Base-by-base conservation (phyloP, 2,888 invertebrate species). In the Melieria picta region DNA sequence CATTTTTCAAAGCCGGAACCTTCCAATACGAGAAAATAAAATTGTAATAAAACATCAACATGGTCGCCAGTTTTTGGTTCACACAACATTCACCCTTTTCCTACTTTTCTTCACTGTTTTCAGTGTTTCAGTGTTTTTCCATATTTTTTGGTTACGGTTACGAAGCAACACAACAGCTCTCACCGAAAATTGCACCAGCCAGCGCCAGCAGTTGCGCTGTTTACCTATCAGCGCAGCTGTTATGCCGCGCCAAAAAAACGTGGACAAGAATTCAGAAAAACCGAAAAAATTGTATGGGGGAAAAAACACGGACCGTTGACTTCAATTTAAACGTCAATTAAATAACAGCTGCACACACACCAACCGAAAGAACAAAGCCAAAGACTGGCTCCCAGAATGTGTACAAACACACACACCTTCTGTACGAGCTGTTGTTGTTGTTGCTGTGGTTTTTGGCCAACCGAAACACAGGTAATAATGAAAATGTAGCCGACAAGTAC, bases 321-420 rank as follows among this genome's bases (percentile, higher is more conserved):
- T 64, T 50, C 64, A 64, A 52, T 50, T 64, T 52, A 52, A 64
- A 30, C 64, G 52, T 64, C 64, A 64, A 64, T 64, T 64, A 64
- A 64, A 64, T 64, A 64, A 52, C 64, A 50, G 64, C 64, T 64
- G 64, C 64, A 64, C 11, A 13, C 58, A 30, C 13, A 58, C 16
- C 9, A 5, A 58, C 16, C 5, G 4, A 58, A 13, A 30, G n/a
- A 52, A 5, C 9, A 52, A 6, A 9, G 52, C 5, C 11, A 52
- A 52, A 7, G 10, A 52, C 30, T 30, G 52, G 13, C 52, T 52
- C 52, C 52, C 52, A 52, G 13, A 13, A 52, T n/a, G 52, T 50
- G 50, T 50, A 50, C 7, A 11, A 30, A 30, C 30, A 30, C 30
- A 30, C 30, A 30, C 30, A 30, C 30, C 30, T 30, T 30, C 30